Evolutionary conservation across 2,113 vertebrate species (phyloP).

Genomic region (Phyllopteryx taeniolatus): DNA sequence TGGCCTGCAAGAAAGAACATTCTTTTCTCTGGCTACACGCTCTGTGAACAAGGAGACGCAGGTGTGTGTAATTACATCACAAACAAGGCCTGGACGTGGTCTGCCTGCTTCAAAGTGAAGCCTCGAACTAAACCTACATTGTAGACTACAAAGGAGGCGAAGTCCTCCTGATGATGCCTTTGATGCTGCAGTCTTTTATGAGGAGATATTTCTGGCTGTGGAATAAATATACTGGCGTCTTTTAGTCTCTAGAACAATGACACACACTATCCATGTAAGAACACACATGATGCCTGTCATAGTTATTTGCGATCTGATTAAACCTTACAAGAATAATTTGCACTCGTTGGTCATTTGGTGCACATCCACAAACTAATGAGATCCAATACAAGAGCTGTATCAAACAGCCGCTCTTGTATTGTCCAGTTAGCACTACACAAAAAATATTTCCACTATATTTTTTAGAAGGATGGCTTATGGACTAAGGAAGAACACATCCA

Average conservation of each 20-base stretch:
- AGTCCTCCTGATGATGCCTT: conserved; percentile 52
- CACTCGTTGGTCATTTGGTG: neutral
- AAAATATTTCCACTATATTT: neutral
- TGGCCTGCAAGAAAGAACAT: conserved; percentile 1
- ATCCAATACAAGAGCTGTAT: neutral
- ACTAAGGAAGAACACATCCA: no score
- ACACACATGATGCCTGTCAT: conserved; percentile 24
- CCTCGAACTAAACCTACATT: conserved; percentile 44
- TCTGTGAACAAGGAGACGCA: conserved; percentile 56
- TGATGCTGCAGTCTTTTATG: conserved; percentile 55
- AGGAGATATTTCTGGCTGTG: conserved; percentile 44
- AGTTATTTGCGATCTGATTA: conserved; percentile 10
- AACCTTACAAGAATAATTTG: neutral
- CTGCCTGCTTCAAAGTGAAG: conserved; percentile 72
- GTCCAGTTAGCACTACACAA: neutral
- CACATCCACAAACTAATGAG: neutral
- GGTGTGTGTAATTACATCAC: conserved; percentile 75
- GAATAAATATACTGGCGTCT: conserved; percentile 49
- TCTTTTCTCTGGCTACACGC: conserved; percentile 36
- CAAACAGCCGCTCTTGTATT: neutral
- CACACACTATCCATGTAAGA: conserved; percentile 28
- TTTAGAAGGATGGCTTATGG: no score
- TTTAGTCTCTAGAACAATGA: conserved; percentile 48
- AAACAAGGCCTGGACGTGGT: conserved; percentile 73
- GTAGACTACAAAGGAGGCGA: conserved; percentile 61